Conservation (phyloP, 2,888 invertebrate species). For the Eupeodes latifasciatus region DNA sequence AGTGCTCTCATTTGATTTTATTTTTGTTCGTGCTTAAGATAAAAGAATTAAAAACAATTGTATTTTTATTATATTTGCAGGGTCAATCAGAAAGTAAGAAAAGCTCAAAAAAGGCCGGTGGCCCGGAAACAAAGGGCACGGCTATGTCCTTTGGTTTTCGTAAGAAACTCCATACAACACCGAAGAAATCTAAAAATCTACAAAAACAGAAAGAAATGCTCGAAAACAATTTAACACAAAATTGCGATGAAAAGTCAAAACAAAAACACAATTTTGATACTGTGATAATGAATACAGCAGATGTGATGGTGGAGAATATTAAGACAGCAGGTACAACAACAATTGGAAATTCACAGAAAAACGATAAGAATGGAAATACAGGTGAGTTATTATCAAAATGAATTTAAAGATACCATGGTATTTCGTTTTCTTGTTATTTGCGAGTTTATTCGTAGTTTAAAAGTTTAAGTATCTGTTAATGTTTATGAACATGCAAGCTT, state of each 20-base stretch:
- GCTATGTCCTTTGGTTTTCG: constrained; percentile 94
- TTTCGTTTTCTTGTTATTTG: neutral
- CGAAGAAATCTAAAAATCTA: constrained; percentile 81
- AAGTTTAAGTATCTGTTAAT: constrained; percentile 16
- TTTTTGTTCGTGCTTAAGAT: neutral
- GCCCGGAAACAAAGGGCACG: constrained; percentile 86
- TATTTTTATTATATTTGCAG: constrained; percentile 77
- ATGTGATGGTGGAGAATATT: constrained; percentile 56
- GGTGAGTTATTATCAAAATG: constrained; percentile 78
- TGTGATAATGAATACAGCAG: constrained; percentile 78
- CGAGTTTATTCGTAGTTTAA: too few species aligned
- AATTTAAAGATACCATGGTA: neutral
- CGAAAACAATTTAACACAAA: constrained; percentile 76
- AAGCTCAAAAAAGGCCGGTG: constrained; percentile 79
- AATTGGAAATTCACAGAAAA: constrained; percentile 69
- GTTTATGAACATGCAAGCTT: constrained; percentile 39
- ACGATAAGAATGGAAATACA: constrained; percentile 83
- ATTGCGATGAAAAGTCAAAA: constrained; percentile 77
- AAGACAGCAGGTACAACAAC: constrained; percentile 57
- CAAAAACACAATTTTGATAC: constrained; percentile 68
- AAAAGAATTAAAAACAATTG: neutral
- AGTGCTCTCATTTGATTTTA: too few species aligned
- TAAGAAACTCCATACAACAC: constrained; percentile 86
- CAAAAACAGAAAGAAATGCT: constrained; percentile 73
- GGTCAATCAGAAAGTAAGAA: constrained; percentile 84